Conservation (phyloP, 2,113 vertebrate genomes). For the Calonectris borealis region DNA sequence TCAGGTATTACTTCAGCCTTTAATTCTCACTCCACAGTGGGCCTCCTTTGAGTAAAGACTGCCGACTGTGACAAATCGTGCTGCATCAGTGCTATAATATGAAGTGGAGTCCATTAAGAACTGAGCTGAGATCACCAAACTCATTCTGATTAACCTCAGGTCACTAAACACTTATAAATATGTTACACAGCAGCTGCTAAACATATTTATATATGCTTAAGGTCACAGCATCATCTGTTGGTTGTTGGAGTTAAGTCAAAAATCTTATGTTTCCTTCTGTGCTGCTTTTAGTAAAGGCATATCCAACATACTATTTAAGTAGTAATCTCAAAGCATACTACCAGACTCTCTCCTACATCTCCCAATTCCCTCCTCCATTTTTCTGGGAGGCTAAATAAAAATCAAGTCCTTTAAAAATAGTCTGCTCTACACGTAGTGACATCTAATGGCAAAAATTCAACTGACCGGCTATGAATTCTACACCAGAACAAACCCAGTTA, state of each 20-base stretch:
- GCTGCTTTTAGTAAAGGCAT: slow-evolving; percentile 38
- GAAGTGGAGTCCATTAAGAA: slow-evolving; percentile 51
- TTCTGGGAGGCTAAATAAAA: slow-evolving; percentile 29
- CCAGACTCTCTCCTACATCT: neutral
- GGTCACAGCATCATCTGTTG: slow-evolving; percentile 53
- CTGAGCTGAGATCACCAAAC: slow-evolving; percentile 27
- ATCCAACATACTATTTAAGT: neutral
- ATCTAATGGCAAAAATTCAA: slow-evolving; percentile 57
- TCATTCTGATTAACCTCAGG: slow-evolving; percentile 62
- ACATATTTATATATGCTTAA: slow-evolving; percentile 51
- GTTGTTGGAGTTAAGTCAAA: slow-evolving; percentile 41
- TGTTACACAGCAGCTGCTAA: slow-evolving; percentile 42
- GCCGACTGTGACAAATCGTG: slow-evolving; percentile 67
- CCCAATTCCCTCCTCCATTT: slow-evolving; percentile 13
- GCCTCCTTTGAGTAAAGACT: slow-evolving; percentile 33
- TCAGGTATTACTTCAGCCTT: slow-evolving; percentile 46
- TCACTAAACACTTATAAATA: slow-evolving; percentile 48
- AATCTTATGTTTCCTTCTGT: slow-evolving; percentile 58
- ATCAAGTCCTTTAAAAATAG: neutral
- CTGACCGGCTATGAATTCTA: neutral
- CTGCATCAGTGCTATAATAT: slow-evolving; percentile 32
- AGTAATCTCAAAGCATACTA: neutral
- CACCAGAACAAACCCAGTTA: neutral
- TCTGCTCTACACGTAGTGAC: neutral
- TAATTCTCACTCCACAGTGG: slow-evolving; percentile 37